A percentile compares a stretch with the other conserved stretches of the same genome.
Conservation (phyloP, 1,140 invertebrate species). For the Myzus persicae region DNA sequence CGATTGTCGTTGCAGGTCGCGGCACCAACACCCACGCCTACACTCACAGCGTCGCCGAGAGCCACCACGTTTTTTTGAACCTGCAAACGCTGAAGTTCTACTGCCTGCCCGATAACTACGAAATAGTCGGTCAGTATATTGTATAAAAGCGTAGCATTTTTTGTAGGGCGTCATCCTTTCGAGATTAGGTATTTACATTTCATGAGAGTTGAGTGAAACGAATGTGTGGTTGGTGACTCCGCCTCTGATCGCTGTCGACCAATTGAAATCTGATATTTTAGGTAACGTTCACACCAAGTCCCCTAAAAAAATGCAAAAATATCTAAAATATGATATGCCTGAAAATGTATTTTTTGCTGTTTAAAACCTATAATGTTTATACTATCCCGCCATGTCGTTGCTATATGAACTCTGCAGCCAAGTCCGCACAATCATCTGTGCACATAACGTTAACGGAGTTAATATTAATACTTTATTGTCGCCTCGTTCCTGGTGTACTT, state of each 20-base stretch:
- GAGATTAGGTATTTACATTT: neutral
- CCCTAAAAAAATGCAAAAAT: too few species aligned
- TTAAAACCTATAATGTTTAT: neutral
- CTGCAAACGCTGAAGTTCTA: constrained; percentile 97
- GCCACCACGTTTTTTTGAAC: constrained; percentile 98
- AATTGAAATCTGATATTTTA: neutral
- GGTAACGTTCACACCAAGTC: neutral
- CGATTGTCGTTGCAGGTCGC: constrained; percentile 74
- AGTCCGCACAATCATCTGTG: too few species aligned
- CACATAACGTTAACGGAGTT: too few species aligned
- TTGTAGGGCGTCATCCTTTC: neutral
- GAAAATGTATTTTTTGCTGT: neutral
- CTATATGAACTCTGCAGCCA: too few species aligned
- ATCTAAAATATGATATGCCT: neutral
- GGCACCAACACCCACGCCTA: constrained; percentile 99
- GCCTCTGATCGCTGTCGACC: neutral
- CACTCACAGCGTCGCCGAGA: constrained; percentile 95
- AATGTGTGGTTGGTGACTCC: neutral
- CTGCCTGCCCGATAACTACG: constrained; percentile 99
- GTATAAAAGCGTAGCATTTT: neutral
- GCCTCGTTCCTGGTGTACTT: too few species aligned
- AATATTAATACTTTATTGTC: too few species aligned
- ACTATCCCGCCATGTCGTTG: too few species aligned
- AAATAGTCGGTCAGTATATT: constrained; percentile 86
- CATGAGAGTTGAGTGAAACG: neutral